These are phyloP conservation scores for Tetramorium parvispinum DNA, from an alignment of 1,140 invertebrate species.

Conservation along the genomic window DNA sequence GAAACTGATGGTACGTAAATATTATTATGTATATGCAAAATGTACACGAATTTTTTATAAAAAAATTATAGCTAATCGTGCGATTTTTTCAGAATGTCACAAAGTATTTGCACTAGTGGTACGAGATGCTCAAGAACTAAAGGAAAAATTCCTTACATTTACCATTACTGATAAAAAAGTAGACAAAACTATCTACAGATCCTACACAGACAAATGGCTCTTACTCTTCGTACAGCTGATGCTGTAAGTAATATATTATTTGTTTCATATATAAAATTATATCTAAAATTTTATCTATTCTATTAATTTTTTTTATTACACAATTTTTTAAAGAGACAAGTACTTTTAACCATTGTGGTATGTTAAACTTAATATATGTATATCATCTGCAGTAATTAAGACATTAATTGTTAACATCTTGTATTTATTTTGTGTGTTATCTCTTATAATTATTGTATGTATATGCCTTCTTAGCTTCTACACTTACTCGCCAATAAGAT, in stretches of 20 bases:
- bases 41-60: constrained; percentile 15
- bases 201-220: constrained; percentile 95
- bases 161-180: constrained; percentile 92
- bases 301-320: too few species aligned
- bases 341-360: too few species aligned
- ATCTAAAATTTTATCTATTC: too few species aligned
- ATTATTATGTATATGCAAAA: neutral
- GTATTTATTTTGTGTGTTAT: constrained; percentile 51
- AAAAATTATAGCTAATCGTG: constrained; percentile 15
- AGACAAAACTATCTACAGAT: constrained; percentile 93
- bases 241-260: constrained; percentile 87
- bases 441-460: constrained; percentile 44
- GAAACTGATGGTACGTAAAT: constrained; percentile 90
- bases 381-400: too few species aligned
- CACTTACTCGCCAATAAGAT: constrained; percentile 17
- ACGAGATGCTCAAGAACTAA: constrained; percentile 92
- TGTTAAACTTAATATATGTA: too few species aligned
- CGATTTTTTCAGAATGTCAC: constrained; percentile 90
- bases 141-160: constrained; percentile 95
- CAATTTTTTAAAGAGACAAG: too few species aligned
- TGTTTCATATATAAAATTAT: neutral
- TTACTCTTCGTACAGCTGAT: constrained; percentile 93
- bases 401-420: constrained; percentile 51
- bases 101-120: constrained; percentile 95
- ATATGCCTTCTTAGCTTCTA: constrained; percentile 13